These are phyloP conservation scores for Lycodopsis pacificus DNA, from an alignment of 2,797 vertebrate species.

Conservation along the genomic window DNA sequence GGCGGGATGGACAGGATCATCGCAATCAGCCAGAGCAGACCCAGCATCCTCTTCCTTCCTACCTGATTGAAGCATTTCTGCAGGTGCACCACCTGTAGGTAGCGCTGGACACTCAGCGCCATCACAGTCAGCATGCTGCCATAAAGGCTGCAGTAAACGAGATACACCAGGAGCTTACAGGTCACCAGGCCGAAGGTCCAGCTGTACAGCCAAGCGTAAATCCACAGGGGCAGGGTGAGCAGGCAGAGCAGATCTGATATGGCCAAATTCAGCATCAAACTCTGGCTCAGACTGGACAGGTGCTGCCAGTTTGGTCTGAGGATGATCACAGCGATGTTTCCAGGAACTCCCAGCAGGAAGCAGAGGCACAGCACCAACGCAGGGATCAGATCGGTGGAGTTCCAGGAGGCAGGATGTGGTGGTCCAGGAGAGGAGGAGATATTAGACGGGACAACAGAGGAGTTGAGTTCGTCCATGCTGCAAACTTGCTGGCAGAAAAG, in stretches of 20 bases:
- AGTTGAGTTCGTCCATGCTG: conserved; percentile 38
- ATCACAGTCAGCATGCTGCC: conserved; percentile 46
- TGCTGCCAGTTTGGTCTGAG: conserved; percentile 52
- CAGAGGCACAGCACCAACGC: conserved; percentile 25
- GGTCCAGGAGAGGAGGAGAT: conserved; percentile 12
- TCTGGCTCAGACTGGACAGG: conserved; percentile 54
- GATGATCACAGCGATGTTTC: conserved; percentile 60
- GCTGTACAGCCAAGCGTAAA: conserved; percentile 43
- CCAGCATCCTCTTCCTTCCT: conserved; percentile 15
- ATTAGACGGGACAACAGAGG: neutral
- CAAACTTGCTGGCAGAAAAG: neutral
- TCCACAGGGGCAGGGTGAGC: conserved; percentile 57
- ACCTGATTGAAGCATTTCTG: neutral
- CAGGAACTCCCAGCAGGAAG: conserved; percentile 69
- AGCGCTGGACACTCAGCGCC: conserved; percentile 69
- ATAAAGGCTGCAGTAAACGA: conserved; percentile 49
- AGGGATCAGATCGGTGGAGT: neutral
- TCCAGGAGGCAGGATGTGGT: neutral
- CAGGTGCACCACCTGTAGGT: conserved; percentile 59
- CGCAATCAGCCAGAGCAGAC: conserved; percentile 39
- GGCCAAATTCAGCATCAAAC: conserved; percentile 73
- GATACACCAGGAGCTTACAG: conserved; percentile 62
- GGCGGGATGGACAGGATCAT: conserved; percentile 28
- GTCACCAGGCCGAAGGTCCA: conserved; percentile 52
- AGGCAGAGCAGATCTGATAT: conserved; percentile 57